Evolutionary conservation across 2,113 vertebrate genomes (phyloP), one percentile per base, ranked within the genome.

Genomic region (Prunella fulvescens): DNA sequence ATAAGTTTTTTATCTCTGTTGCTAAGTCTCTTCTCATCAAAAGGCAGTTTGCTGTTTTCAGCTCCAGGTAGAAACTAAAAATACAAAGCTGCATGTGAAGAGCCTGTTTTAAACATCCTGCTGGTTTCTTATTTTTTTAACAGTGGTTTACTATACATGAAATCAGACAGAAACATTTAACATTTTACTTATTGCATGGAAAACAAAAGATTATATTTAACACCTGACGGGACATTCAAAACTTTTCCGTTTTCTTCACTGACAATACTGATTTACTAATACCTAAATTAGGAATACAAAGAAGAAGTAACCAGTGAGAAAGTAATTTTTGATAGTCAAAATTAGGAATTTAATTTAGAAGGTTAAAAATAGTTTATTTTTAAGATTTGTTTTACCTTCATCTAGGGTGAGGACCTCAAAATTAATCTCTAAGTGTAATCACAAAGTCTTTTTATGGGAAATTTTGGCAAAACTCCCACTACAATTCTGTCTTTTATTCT

Each of bases 191-290:
- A 25, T 24, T 45, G 7, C 1, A 39, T 33, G 6, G 5, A 54
- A 80, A 74, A 28, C 2, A 39, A 60, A 78, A 79, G 4, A 61
- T n/a, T 50, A 15, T 57, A 9, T 62, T 86, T 56, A 40, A 35
- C 5, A 73, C 3, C 26, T 37, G 3, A 20, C 0, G 0, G 20
- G 24, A 4, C 0, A 3, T 86, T 90, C 33, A 29, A 23, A 86
- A 80, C 7, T 20, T 10, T 60, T 72, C 45, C 2, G 3, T 60
- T 91, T 76, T 80, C 48, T 60, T 83, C 45, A 13, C 9, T 56
- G 14, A 47, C 7, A 69, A 14, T 22, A 60, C 2, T 72, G 39
- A 33, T 64, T 67, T 47, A 37, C 60, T 60, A 77, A 80, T 16
- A 39, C 8, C 11, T 81, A 48, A 44, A 83, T 65, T 69, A 57